A percentile compares a stretch with the other conserved stretches of the same genome.
Conservation (phyloP, 2,888 invertebrate species). For the Polydrusus pterygomalis region DNA sequence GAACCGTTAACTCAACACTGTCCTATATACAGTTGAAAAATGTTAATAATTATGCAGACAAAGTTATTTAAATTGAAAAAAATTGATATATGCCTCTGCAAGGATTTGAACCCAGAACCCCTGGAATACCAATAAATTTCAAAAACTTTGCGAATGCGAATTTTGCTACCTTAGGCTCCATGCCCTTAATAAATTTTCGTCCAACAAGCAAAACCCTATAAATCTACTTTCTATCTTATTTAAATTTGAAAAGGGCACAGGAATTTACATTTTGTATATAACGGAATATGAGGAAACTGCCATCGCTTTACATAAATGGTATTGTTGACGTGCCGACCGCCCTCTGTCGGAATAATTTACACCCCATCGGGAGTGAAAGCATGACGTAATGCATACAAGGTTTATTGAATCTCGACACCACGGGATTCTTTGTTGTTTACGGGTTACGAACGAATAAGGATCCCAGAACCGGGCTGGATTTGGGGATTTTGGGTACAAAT, state of each 20-base stretch:
- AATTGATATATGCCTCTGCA: no score
- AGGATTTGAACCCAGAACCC: no score
- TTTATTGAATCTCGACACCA: conserved; percentile 37
- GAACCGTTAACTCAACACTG: no score
- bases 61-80: no score
- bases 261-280: conserved; percentile 5
- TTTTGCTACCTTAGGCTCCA: no score
- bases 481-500: no score
- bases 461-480: no score
- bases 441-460: no score
- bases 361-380: conserved; percentile 12
- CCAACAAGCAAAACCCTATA: neutral
- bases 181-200: neutral
- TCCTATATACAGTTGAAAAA: no score
- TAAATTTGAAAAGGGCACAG: conserved; percentile 3
- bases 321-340: conserved; percentile 10
- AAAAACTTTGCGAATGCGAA: no score
- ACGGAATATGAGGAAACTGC: conserved; percentile 4
- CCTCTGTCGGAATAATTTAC: conserved; percentile 27
- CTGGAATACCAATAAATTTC: no score
- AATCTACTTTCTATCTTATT: conserved; percentile 8
- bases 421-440: conserved; percentile 22
- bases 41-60: no score
- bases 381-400: conserved; percentile 4
- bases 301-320: conserved; percentile 4